A percentile compares a stretch with the other conserved stretches of the same genome.
These are phyloP conservation scores for Caenorhabditis sp. DNA, from an alignment of 2,888 invertebrate genomes.

Conservation along the genomic window DNA sequence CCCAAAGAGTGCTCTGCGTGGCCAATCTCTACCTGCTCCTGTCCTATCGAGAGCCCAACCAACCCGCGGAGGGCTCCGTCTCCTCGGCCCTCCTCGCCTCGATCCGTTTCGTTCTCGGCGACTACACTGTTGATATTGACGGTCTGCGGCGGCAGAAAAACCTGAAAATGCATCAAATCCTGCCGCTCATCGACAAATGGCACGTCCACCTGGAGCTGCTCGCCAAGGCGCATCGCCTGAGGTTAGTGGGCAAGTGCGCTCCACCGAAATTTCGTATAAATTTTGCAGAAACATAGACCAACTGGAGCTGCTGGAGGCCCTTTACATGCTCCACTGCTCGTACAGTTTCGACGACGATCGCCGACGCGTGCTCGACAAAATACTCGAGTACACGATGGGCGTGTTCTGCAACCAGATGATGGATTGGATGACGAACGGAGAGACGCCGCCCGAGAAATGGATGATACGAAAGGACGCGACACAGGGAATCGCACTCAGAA, in stretches of 20 bases:
- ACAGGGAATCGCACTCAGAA: conserved; percentile 13
- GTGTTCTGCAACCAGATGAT: conserved; percentile 50
- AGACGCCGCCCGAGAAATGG: conserved; percentile 46
- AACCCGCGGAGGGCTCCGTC: conserved; percentile 1
- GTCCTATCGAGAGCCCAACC: conserved; percentile 15
- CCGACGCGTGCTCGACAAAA: conserved; percentile 7
- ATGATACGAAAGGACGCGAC: conserved; percentile 23
- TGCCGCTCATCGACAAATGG: conserved; percentile 45
- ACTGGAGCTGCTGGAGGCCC: conserved; percentile 29
- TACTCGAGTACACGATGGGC: conserved; percentile 47
- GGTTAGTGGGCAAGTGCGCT: no score
- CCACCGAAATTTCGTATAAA: no score
- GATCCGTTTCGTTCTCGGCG: conserved; percentile 33
- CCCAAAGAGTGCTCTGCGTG: conserved; percentile 16
- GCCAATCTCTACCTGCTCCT: conserved; percentile 19
- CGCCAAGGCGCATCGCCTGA: conserved; percentile 16
- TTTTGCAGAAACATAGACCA: conserved; percentile 8
- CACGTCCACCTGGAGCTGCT: conserved; percentile 11
- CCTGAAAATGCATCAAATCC: conserved; percentile 21
- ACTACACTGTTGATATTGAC: conserved; percentile 47
- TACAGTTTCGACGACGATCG: conserved; percentile 23
- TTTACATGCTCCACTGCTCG: conserved; percentile 18
- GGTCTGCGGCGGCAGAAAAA: conserved; percentile 23
- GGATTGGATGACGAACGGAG: conserved; percentile 49
- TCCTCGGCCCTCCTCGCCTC: conserved; percentile 37